Percentiles rank a stretch among this genome's conserved stretches.
These are phyloP conservation scores for Cercopithecus diana DNA, from an alignment of 2,797 vertebrate genomes.

Conservation along the genomic window DNA sequence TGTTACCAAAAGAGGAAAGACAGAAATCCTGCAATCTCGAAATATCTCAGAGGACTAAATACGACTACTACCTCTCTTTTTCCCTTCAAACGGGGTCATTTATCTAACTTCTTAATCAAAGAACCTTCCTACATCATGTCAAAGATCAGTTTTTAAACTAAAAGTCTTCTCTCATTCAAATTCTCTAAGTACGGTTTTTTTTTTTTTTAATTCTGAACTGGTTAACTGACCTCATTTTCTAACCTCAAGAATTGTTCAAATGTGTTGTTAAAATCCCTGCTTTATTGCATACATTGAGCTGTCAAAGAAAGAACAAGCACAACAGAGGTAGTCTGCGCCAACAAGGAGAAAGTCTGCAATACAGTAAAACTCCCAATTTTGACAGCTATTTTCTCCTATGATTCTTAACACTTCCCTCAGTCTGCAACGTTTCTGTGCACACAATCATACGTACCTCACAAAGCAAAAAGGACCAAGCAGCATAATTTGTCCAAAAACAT, in stretches of 20 bases:
- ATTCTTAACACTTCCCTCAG: not conserved
- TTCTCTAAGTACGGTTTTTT: not conserved
- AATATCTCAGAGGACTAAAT: not conserved
- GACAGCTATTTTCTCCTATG: not conserved
- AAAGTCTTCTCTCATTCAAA: not conserved
- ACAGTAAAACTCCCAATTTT: not conserved
- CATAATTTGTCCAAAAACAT: not conserved
- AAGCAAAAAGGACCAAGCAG: not conserved
- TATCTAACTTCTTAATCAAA: not conserved
- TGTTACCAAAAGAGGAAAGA: not conserved
- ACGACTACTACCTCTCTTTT: not conserved
- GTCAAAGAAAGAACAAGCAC: not conserved
- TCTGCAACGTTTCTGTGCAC: not conserved
- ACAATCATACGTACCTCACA: not conserved
- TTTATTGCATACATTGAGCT: not conserved
- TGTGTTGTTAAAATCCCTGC: not conserved
- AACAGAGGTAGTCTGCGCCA: not conserved
- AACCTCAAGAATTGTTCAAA: conserved; percentile 7
- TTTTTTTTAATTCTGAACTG: not conserved
- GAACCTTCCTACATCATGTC: not conserved
- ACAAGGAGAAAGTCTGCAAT: not conserved
- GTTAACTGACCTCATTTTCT: not conserved
- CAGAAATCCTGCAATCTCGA: not conserved
- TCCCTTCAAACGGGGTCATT: not conserved
- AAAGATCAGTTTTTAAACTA: not conserved